Percentiles rank a stretch among this genome's conserved stretches.
Conservation (phyloP, 2,888 invertebrate species). For the Drosophila villosipedis region DNA sequence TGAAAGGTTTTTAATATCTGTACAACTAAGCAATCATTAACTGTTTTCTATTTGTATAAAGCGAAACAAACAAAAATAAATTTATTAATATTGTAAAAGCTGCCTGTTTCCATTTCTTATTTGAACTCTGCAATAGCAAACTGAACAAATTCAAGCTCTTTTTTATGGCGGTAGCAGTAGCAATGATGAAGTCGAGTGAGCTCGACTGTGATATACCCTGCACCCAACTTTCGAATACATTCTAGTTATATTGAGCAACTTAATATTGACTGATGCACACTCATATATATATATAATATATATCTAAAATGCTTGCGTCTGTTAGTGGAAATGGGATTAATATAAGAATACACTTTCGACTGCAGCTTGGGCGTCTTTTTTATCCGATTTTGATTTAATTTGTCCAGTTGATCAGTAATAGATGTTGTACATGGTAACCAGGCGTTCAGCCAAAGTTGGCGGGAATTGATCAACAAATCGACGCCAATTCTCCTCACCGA, state of each 20-base stretch:
- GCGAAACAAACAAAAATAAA: slow-evolving; percentile 53
- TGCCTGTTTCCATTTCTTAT: background rate
- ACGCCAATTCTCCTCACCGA: slow-evolving; percentile 99
- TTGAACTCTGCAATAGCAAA: background rate
- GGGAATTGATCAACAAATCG: slow-evolving; percentile 87
- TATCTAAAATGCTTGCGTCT: background rate
- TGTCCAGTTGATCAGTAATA: background rate
- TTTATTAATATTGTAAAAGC: slow-evolving; percentile 46
- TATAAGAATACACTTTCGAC: background rate
- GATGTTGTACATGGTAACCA: no score
- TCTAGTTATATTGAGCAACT: background rate
- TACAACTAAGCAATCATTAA: slow-evolving; percentile 66
- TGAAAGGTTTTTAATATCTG: slow-evolving; percentile 48
- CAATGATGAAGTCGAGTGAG: background rate
- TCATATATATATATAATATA: background rate
- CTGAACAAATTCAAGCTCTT: background rate
- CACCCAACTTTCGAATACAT: background rate
- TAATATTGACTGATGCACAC: background rate
- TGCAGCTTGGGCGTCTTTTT: background rate
- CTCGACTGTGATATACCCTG: background rate
- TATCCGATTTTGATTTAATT: background rate
- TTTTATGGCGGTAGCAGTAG: background rate
- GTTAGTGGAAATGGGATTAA: background rate
- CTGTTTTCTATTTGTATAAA: slow-evolving; percentile 81
- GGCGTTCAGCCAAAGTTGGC: no score